Conservation (phyloP, 2,113 vertebrate species). For the Python bivittatus region DNA sequence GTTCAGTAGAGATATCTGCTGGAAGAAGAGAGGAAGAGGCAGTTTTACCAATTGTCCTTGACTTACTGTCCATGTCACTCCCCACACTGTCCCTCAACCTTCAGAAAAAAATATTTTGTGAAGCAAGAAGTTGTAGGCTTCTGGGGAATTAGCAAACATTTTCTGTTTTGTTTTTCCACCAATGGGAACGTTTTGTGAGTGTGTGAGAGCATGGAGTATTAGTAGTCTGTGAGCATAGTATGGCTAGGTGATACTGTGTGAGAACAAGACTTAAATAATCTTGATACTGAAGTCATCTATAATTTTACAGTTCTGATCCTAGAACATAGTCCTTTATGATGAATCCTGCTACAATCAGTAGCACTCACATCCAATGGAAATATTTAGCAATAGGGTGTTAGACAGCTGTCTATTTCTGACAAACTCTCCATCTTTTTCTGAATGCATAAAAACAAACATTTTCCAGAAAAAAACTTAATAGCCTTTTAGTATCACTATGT, state of each 20-base stretch:
- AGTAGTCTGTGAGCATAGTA: neutral
- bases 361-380: neutral
- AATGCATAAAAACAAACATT: neutral
- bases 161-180: neutral
- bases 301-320: neutral
- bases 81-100: neutral
- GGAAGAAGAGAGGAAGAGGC: neutral
- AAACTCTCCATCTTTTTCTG: neutral
- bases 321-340: neutral
- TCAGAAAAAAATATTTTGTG: neutral
- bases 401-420: neutral
- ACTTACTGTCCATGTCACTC: neutral
- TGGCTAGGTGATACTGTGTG: neutral
- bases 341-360: neutral
- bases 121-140: neutral
- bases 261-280: neutral
- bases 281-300: neutral
- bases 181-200: neutral
- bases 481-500: slow-evolving; percentile 5
- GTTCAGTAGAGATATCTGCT: neutral
- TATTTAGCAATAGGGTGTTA: neutral
- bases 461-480: neutral
- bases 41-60: neutral
- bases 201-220: neutral
- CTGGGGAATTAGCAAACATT: neutral